A percentile compares a stretch with the other conserved stretches of the same genome.
These are phyloP conservation scores for Agrypnia vestita DNA, from an alignment of 1,140 invertebrate genomes.

Conservation along the genomic window DNA sequence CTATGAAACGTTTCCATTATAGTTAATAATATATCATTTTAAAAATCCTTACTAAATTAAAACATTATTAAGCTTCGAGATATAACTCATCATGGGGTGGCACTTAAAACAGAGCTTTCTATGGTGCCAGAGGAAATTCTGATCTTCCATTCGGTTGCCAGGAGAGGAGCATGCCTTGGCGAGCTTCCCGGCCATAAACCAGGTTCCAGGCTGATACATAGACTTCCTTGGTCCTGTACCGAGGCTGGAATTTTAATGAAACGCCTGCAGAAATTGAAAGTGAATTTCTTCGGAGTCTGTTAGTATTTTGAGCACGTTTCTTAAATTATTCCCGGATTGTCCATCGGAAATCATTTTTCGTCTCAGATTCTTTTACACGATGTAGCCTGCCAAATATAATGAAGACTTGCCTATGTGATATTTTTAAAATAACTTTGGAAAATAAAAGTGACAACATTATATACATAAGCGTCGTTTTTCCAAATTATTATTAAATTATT, in stretches of 20 bases:
- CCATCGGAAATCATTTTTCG: constrained; percentile 21
- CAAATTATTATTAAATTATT: too few species aligned
- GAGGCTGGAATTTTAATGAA: constrained; percentile 22
- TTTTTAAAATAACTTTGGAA: too few species aligned
- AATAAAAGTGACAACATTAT: too few species aligned
- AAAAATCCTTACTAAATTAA: too few species aligned
- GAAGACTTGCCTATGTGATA: too few species aligned
- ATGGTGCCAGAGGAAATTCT: neutral
- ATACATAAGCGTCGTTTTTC: too few species aligned
- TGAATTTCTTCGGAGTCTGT: too few species aligned
- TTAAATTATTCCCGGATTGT: constrained; percentile 34
- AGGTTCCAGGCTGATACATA: neutral
- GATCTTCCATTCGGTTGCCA: neutral
- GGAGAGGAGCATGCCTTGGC: neutral
- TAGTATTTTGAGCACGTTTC: constrained; percentile 13
- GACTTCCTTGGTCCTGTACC: constrained; percentile 11
- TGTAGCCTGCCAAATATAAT: too few species aligned
- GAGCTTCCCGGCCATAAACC: neutral
- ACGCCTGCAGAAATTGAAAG: constrained; percentile 6
- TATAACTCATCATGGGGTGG: neutral
- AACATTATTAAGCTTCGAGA: too few species aligned
- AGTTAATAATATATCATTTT: too few species aligned
- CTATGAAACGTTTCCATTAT: too few species aligned
- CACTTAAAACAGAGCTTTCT: neutral
- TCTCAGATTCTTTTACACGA: neutral